Base-by-base conservation (phyloP, 2,113 vertebrate genomes). In the Xiphophorus hellerii region DNA sequence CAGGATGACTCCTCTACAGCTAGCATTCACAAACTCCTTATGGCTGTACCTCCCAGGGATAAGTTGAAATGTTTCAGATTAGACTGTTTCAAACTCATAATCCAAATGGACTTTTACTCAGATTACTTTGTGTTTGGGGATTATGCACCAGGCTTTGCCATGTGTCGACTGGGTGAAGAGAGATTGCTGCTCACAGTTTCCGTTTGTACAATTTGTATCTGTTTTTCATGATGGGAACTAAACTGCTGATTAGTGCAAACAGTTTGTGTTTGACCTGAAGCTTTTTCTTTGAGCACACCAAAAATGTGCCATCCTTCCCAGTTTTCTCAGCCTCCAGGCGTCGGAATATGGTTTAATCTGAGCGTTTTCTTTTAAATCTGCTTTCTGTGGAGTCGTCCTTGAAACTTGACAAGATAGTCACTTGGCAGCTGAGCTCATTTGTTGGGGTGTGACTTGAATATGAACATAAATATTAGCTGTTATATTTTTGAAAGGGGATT, bases 101-200 rank as follows among this genome's bases (percentile, higher is more conserved):
- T 91, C 90, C 86, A 91, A 89, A 90, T 84, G 90, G 83, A 90
- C 80, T 84, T 88, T 86, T 27, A 58, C 78, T 86, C 88, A 89
- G 88, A 89, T 91, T 90, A 90, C 84, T 84, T 87, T 37, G 69
- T 88, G 77, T 66, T 62, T 22, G 78, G 15, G 73, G 89, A 93
- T 91, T 88, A 91, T 72, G 63, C 25, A 66, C 64, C 63, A 66
- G 30, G 71, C 74, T 80, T 81, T 72, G 83, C 71, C 69, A 69
- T 78, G 82, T 88, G 78, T 72, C n/a, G 66, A 66, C 51, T 58
- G 51, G 51, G 66, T 76, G 65, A 42, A 78, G 25, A 80, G 62
- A 78, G 71, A 73, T 28, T 37, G 51, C 22, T 58, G 51, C 51
- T 58, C 22, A 10, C 25, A 25, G 48, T 54, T 54, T 54, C 48